phyloP scores from a whole-genome alignment of 2,888 invertebrate species.

The Cordilura impudica region DNA sequence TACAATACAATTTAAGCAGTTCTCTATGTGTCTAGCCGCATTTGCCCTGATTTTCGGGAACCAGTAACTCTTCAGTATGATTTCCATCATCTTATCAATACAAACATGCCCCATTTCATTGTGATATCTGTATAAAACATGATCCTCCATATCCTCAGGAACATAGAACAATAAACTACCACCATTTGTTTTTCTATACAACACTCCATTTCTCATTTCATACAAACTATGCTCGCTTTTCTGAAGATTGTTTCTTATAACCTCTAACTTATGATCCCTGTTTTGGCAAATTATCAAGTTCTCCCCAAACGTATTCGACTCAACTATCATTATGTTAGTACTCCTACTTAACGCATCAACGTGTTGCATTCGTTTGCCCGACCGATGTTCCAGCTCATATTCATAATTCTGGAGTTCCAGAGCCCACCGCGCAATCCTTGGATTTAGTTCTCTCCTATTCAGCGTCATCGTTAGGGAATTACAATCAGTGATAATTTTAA shows the following conservation, averaged over 20 bases:
- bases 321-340: slow-evolving; percentile 2
- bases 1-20: slow-evolving; percentile 28
- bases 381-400: slow-evolving; percentile 53
- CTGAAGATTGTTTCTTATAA: slow-evolving; percentile 14
- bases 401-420: slow-evolving; percentile 61
- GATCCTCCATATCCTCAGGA: slow-evolving; percentile 35
- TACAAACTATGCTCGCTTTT: neutral
- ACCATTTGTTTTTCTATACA: slow-evolving; percentile 2
- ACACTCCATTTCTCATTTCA: slow-evolving; percentile 6
- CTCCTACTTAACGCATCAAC: slow-evolving; percentile 29
- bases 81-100: too few species aligned
- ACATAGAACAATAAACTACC: slow-evolving; percentile 34
- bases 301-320: slow-evolving; percentile 22
- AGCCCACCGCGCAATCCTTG: slow-evolving; percentile 65
- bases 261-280: slow-evolving; percentile 23
- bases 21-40: slow-evolving; percentile 10
- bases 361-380: neutral
- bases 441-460: slow-evolving; percentile 66
- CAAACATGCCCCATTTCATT: slow-evolving; percentile 47
- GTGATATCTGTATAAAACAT: slow-evolving; percentile 44
- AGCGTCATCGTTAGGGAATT: slow-evolving; percentile 28
- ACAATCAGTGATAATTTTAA: slow-evolving; percentile 35
- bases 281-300: slow-evolving; percentile 26
- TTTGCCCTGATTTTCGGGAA: slow-evolving; percentile 27
- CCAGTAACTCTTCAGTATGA: slow-evolving; percentile 44